Percentiles rank a stretch among this genome's conserved stretches.
phyloP scores from a whole-genome alignment of 2,797 vertebrate species.

The Acrossocheilus fasciatus region DNA sequence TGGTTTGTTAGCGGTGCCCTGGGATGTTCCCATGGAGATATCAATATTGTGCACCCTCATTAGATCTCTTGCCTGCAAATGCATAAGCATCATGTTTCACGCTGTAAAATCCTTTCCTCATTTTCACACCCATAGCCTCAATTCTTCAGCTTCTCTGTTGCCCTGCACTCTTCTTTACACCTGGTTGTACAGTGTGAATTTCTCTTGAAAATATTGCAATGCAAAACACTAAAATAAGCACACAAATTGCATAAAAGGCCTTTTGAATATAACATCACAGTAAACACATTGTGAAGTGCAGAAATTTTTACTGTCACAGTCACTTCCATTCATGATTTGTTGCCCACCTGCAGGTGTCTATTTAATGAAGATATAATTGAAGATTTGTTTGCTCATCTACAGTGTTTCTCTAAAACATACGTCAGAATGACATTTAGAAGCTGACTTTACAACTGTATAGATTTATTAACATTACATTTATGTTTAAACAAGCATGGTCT shows the following conservation, averaged over 20 bases:
- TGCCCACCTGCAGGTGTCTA: not conserved
- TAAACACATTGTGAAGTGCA: not conserved
- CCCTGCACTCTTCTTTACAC: not conserved
- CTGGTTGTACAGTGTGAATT: not conserved
- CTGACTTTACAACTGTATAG: not conserved
- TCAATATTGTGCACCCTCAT: slow-evolving; percentile 66
- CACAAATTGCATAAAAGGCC: no score
- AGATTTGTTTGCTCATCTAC: slow-evolving; percentile 5
- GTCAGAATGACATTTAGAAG: not conserved
- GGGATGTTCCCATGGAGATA: slow-evolving; percentile 77
- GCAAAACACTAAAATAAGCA: slow-evolving; percentile 5
- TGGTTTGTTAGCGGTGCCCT: slow-evolving; percentile 68
- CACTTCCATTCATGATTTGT: not conserved
- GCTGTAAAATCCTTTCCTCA: slow-evolving; percentile 44
- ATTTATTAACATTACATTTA: not conserved
- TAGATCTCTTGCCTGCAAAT: slow-evolving; percentile 55
- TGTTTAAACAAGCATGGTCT: not conserved
- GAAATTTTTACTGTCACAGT: not conserved
- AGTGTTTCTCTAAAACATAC: not conserved
- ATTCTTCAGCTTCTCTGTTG: slow-evolving; percentile 24
- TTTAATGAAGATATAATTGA: not conserved
- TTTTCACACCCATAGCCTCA: slow-evolving; percentile 33
- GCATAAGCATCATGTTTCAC: slow-evolving; percentile 43
- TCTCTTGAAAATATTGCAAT: not conserved
- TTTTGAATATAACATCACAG: not conserved